Evolutionary conservation across 2,113 vertebrate species (phyloP).

Genomic region (Acrocephalus kingi): DNA sequence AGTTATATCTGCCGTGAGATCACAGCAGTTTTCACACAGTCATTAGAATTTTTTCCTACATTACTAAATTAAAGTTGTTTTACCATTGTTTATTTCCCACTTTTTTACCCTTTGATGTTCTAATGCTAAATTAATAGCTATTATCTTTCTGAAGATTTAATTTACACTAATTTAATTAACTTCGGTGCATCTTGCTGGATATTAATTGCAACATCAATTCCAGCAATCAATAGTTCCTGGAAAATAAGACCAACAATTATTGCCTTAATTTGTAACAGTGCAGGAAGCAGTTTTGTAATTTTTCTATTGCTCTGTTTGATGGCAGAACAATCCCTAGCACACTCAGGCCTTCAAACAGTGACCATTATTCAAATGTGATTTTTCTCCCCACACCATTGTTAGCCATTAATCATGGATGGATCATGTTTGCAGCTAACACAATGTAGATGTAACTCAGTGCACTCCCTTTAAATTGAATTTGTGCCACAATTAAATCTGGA

Average conservation of each 20-base stretch:
- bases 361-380: not conserved
- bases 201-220: constrained; percentile 8
- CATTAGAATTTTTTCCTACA: not conserved
- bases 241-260: not conserved
- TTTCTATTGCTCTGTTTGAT: not conserved
- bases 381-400: not conserved
- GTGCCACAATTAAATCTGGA: not conserved
- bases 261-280: not conserved
- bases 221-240: not conserved
- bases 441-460: not conserved
- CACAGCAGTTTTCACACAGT: not conserved
- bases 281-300: not conserved
- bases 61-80: not conserved
- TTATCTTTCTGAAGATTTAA: constrained; percentile 5
- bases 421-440: not conserved
- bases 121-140: not conserved
- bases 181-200: not conserved
- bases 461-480: not conserved
- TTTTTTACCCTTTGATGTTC: not conserved
- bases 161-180: not conserved
- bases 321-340: not conserved
- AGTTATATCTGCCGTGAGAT: not conserved
- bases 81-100: not conserved
- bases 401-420: not conserved
- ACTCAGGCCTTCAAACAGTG: not conserved